Evolutionary conservation across 2,888 invertebrate genomes (phyloP).

Genomic region (Saturnia pavonia): DNA sequence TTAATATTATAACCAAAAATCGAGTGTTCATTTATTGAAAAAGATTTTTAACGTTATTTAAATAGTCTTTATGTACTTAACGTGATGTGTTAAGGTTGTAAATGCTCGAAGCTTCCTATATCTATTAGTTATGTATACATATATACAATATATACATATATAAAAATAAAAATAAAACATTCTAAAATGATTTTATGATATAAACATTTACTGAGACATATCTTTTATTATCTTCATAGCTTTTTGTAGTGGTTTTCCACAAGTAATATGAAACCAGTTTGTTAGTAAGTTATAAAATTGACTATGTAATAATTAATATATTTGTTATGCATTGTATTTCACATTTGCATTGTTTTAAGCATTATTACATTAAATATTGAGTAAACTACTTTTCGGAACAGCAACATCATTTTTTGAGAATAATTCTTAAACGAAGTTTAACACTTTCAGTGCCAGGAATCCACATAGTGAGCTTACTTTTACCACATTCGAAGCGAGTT

Average conservation of each 20-base stretch:
- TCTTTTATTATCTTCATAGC: not conserved
- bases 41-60: not conserved
- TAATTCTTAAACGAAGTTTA: too few relatives aligned
- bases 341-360: too few relatives aligned
- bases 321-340: too few relatives aligned
- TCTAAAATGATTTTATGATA: too few relatives aligned
- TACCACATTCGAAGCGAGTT: too few relatives aligned
- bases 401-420: not conserved
- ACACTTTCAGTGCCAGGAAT: too few relatives aligned
- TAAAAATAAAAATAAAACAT: too few relatives aligned
- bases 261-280: not conserved
- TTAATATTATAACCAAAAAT: constrained; percentile 49
- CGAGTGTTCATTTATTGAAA: constrained; percentile 48
- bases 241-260: not conserved
- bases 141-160: too few relatives aligned
- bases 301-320: too few relatives aligned
- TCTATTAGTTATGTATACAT: not conserved
- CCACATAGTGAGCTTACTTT: too few relatives aligned
- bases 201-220: not conserved
- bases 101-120: not conserved
- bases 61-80: not conserved
- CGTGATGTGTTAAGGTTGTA: not conserved
- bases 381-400: too few relatives aligned
- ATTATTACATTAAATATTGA: too few relatives aligned
- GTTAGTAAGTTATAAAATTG: not conserved